phyloP scores from a whole-genome alignment of 2,113 vertebrate genomes.

The Rhea pennata region DNA sequence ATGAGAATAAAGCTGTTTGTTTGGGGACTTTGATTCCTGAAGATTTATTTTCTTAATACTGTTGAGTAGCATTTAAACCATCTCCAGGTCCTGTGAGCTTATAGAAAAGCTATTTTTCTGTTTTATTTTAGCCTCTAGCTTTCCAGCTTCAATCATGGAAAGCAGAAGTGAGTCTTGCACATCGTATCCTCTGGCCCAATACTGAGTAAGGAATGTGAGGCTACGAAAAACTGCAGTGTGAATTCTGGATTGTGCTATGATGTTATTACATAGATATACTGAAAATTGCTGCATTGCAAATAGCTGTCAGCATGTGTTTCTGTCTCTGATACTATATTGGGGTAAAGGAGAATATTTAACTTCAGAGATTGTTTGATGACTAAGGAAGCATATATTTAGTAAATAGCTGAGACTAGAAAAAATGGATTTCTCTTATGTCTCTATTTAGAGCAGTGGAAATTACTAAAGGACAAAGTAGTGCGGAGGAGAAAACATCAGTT shows the following conservation, averaged over 20 bases:
- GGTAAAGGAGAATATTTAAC: neutral
- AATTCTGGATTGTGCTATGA: accelerated
- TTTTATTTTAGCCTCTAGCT: neutral
- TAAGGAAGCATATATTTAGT: accelerated
- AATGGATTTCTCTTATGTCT: neutral
- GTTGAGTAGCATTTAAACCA: neutral
- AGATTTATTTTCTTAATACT: conserved; percentile 29
- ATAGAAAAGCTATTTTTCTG: neutral
- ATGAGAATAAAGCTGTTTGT: neutral
- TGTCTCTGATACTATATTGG: accelerated
- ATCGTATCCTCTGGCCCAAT: too few species aligned
- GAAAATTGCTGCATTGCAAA: accelerated
- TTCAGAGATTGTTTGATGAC: accelerated
- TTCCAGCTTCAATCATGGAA: neutral
- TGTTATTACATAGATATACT: accelerated
- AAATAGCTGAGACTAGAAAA: accelerated
- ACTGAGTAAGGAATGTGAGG: accelerated
- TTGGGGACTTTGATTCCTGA: neutral
- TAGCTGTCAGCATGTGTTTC: accelerated
- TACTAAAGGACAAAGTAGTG: neutral
- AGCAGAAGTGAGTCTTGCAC: neutral
- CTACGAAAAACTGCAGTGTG: accelerated
- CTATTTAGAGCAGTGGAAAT: neutral
- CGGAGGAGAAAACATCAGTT: neutral
- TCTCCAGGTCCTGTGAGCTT: neutral